Percentiles rank a stretch among this genome's conserved stretches.
These are phyloP conservation scores for Malthinus seriepunctatus DNA, from an alignment of 2,888 invertebrate species.

Conservation along the genomic window DNA sequence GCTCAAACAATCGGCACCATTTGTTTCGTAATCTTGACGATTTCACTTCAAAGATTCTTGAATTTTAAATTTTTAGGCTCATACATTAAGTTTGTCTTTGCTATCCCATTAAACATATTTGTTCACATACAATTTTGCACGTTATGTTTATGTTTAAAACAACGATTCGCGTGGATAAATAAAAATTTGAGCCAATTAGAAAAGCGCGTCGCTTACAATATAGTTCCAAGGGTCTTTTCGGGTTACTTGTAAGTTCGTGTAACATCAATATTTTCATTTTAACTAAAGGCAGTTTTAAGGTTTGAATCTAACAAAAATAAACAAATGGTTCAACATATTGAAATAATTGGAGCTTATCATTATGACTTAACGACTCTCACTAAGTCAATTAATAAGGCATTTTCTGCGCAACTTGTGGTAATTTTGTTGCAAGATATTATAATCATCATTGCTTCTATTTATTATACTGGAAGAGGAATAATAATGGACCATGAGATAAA, in stretches of 20 bases:
- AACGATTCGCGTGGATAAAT: conserved; percentile 15
- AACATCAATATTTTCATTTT: not conserved
- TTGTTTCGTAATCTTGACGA: not conserved
- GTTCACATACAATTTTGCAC: conserved; percentile 9
- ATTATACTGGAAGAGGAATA: not conserved
- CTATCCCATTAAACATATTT: not conserved
- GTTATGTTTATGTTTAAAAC: conserved; percentile 2
- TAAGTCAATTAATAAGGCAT: not conserved
- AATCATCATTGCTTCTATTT: not conserved
- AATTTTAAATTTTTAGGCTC: not conserved
- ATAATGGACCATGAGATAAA: not conserved
- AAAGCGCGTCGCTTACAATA: not conserved
- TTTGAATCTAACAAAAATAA: not conserved
- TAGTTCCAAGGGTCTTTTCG: too few relatives aligned
- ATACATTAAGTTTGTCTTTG: not conserved
- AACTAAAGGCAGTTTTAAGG: not conserved
- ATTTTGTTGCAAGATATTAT: not conserved
- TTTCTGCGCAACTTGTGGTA: not conserved
- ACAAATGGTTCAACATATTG: not conserved
- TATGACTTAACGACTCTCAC: not conserved
- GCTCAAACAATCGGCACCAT: not conserved
- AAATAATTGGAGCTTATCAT: not conserved
- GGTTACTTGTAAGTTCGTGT: not conserved
- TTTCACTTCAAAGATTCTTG: not conserved
- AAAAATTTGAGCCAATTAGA: not conserved